A percentile compares a stretch with the other conserved stretches of the same genome.
phyloP scores from a whole-genome alignment of 2,113 vertebrate genomes.

The Antigone vipio region DNA sequence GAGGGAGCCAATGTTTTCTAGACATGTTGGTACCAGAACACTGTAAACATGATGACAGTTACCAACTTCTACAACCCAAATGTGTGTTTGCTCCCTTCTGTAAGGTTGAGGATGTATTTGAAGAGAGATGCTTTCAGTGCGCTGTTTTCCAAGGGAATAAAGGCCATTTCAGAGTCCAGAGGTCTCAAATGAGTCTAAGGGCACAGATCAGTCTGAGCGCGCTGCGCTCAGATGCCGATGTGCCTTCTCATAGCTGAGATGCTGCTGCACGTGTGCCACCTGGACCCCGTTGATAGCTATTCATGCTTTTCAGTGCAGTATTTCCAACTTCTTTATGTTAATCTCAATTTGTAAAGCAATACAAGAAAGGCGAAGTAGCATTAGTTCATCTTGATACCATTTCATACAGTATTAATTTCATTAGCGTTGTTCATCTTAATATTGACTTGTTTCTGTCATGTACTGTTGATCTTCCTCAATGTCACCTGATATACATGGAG shows the following conservation, averaged over 20 bases:
- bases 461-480: neutral
- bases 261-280: neutral
- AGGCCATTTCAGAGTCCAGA: neutral
- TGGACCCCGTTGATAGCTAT: neutral
- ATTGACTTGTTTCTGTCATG: neutral
- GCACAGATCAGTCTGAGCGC: neutral
- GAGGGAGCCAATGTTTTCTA: neutral
- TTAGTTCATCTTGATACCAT: neutral
- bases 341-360: neutral
- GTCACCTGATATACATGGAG: neutral
- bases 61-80: neutral
- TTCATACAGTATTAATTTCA: neutral
- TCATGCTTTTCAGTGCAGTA: neutral
- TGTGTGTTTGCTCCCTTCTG: neutral
- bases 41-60: neutral
- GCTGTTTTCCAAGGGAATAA: neutral
- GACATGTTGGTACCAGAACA: neutral
- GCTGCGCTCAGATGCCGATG: fast-evolving
- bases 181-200: too few species aligned
- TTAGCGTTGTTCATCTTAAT: neutral
- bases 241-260: neutral
- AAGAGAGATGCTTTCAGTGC: neutral
- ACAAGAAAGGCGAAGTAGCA: neutral
- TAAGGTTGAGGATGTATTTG: neutral
- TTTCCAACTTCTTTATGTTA: neutral